Evolutionary conservation across 1,140 invertebrate genomes (phyloP).

Genomic region (Danaus melanippus): DNA sequence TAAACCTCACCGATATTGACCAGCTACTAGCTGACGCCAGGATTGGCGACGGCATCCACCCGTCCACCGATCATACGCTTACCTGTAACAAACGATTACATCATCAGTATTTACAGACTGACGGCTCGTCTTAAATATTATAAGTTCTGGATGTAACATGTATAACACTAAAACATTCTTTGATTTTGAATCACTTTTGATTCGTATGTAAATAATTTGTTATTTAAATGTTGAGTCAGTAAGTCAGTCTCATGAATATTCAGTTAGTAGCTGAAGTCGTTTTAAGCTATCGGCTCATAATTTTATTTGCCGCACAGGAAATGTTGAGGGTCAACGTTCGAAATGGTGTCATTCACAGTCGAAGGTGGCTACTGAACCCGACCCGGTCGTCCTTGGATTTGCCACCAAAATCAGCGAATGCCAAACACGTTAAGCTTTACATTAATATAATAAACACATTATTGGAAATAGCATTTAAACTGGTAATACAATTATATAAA

Average conservation of each 20-base stretch:
- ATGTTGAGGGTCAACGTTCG: conserved; percentile 58
- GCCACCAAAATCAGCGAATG: conserved; percentile 55
- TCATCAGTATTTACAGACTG: too few species aligned
- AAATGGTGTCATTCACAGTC: conserved; percentile 65
- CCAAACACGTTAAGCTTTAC: conserved; percentile 9
- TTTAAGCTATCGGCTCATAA: conserved; percentile 31
- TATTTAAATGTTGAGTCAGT: too few species aligned
- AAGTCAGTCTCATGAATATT: conserved; percentile 3
- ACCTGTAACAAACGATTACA: conserved; percentile 43
- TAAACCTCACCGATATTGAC: conserved; percentile 41
- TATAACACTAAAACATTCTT: too few species aligned
- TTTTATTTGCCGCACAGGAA: conserved; percentile 58
- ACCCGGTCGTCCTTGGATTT: conserved; percentile 59
- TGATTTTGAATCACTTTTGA: not conserved
- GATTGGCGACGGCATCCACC: conserved; percentile 1
- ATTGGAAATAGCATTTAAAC: too few species aligned
- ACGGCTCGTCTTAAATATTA: too few species aligned
- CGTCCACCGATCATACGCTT: conserved; percentile 19
- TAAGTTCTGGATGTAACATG: too few species aligned
- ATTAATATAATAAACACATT: too few species aligned
- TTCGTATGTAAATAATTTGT: conserved; percentile 3
- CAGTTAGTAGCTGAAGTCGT: conserved; percentile 7
- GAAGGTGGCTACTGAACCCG: conserved; percentile 62
- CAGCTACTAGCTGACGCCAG: too few species aligned
- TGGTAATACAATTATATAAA: not conserved